Base-by-base conservation (phyloP, 2,113 vertebrate genomes). In the Neotoma lepida region DNA sequence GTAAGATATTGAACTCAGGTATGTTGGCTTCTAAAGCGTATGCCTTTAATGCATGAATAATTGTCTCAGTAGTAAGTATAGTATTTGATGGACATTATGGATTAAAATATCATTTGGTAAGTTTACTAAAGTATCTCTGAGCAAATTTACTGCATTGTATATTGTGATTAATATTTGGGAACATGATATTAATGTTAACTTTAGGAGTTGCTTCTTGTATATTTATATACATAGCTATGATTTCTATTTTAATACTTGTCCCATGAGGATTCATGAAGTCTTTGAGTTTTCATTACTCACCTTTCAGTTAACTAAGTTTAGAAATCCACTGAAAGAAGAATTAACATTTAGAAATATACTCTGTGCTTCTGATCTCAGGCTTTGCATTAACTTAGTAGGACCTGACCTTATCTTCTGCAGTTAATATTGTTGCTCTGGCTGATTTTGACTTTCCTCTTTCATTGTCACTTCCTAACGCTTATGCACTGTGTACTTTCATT, bases 101-200 rank as follows among this genome's bases (percentile, higher is more conserved):
- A 85, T 85, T 30, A 80, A 84, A 95, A 68, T 61, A 68, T 5
- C 3, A 18, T 94, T 96, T 95, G 30, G 9, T 44, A 88, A 77
- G 0, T 66, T 85, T 13, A 56, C 46, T 15, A 12, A 85, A 2
- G 4, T 12, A 92, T 74, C 35, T 44, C 84, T 58, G 6, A 78
- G 35, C 3, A 93, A 56, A 78, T 35, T 90, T 76, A 81, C 14
- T 63, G 1, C 6, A 89, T 17, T 66, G 6, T 44, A 64, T 76
- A 64, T n/a, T 92, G 64, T 39, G 3, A 66, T 20, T 63, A 91
- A 81, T 4, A 70, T 51, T 92, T 90, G 26, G 9, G 15, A 58
- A 35, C 28, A 82, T 64, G 30, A 4, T 77, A 24, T 68, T 89
- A 86, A 86, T 86, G 41, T 12, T 80, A 80, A 80, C 61, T 76